Percentiles rank a stretch among this genome's conserved stretches.
Evolutionary conservation across 2,797 vertebrate species (phyloP).

Genomic region (Odontamblyopus lacepedii): DNA sequence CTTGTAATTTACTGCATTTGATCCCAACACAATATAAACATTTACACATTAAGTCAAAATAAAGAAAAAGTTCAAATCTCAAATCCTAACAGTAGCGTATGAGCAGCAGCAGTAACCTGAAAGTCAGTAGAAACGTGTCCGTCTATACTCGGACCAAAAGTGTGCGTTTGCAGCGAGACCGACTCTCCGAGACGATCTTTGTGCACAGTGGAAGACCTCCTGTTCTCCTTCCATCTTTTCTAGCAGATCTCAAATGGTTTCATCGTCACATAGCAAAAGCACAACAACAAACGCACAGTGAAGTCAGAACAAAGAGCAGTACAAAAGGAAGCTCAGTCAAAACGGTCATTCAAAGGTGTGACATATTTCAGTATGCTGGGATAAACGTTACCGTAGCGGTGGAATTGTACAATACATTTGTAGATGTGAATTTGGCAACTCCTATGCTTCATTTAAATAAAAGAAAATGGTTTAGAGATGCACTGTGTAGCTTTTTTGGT

Average conservation of each 20-base stretch:
- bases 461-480: too few relatives aligned
- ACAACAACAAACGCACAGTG: not conserved
- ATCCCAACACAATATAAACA: not conserved
- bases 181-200: not conserved
- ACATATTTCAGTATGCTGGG: too few relatives aligned
- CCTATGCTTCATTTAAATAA: too few relatives aligned
- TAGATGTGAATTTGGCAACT: too few relatives aligned
- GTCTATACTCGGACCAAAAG: not conserved
- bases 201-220: not conserved
- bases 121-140: conserved; percentile 4
- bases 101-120: conserved; percentile 39
- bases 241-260: not conserved
- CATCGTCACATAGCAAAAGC: not conserved
- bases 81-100: not conserved
- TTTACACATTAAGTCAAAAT: not conserved
- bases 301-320: not conserved
- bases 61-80: not conserved
- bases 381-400: too few relatives aligned
- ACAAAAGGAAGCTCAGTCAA: too few relatives aligned
- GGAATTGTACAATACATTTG: too few relatives aligned
- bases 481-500: too few relatives aligned
- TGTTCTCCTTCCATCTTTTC: too few relatives aligned
- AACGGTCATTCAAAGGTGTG: not conserved
- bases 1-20: too few relatives aligned
- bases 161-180: conserved; percentile 6